Evolutionary conservation across 2,113 vertebrate species (phyloP).

Genomic region (Furnarius figulus): DNA sequence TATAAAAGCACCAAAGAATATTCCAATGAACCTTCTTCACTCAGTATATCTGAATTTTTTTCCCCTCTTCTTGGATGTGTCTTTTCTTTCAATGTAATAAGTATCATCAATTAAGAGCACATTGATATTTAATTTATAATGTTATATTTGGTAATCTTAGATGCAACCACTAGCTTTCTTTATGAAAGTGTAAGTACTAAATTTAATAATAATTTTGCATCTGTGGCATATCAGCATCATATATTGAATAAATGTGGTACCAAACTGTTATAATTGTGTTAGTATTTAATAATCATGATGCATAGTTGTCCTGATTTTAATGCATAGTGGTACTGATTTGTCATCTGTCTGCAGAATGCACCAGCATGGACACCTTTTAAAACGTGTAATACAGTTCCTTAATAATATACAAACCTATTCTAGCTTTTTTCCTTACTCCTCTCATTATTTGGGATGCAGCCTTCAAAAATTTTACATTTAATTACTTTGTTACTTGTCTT

Average conservation of each 20-base stretch:
- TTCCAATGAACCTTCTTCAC: background rate
- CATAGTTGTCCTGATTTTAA: background rate
- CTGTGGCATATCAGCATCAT: background rate
- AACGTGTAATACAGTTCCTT: background rate
- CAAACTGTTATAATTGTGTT: background rate
- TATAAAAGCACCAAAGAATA: background rate
- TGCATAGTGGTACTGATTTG: fast-evolving
- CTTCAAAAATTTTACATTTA: background rate
- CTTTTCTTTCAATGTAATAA: background rate
- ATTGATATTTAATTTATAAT: background rate
- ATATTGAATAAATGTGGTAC: background rate
- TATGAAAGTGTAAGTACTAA: background rate
- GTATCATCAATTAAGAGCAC: background rate
- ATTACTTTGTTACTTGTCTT: background rate
- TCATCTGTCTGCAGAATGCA: background rate
- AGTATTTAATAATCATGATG: background rate
- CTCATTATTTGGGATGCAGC: background rate
- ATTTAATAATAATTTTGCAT: background rate
- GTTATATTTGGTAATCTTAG: background rate
- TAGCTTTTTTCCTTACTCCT: background rate
- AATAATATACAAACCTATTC: background rate
- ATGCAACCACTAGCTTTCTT: background rate
- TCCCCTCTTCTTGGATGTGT: background rate
- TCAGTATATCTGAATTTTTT: background rate
- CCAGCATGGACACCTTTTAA: background rate